phyloP scores from a whole-genome alignment of 2,888 invertebrate species.

The Mactromeris polynyma region DNA sequence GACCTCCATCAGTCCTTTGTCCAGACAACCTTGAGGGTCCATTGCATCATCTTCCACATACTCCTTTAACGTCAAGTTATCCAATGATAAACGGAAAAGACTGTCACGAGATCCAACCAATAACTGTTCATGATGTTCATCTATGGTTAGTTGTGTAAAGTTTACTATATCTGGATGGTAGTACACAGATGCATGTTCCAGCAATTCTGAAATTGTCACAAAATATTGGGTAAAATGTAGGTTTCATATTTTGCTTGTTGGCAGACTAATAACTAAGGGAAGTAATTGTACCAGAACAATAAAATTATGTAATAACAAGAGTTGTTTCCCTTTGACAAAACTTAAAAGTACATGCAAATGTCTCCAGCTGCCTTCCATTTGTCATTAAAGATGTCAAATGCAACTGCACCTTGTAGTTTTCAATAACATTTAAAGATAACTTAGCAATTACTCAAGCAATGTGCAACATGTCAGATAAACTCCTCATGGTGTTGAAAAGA shows the following conservation, averaged over 20 bases:
- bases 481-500: too few relatives aligned
- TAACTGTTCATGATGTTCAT: constrained; percentile 94
- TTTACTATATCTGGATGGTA: constrained; percentile 90
- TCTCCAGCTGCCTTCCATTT: too few relatives aligned
- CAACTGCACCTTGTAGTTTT: too few relatives aligned
- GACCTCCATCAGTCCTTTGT: constrained; percentile 32
- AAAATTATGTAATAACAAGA: neutral
- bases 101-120: constrained; percentile 96
- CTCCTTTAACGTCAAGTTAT: constrained; percentile 91
- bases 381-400: too few relatives aligned
- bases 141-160: constrained; percentile 94
- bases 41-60: constrained; percentile 90
- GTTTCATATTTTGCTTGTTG: too few relatives aligned
- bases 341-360: too few relatives aligned
- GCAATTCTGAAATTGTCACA: constrained; percentile 89
- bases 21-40: neutral
- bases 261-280: neutral
- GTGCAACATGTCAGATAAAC: too few relatives aligned
- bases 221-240: too few relatives aligned
- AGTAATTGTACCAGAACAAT: neutral
- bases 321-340: constrained; percentile 1
- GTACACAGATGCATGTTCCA: constrained; percentile 91
- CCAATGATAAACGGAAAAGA: constrained; percentile 93
- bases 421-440: too few relatives aligned
- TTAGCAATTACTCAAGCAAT: too few relatives aligned